Percentiles rank a stretch among this genome's conserved stretches.
phyloP scores from a whole-genome alignment of 2,113 vertebrate genomes.

The Zosterops borbonicus region DNA sequence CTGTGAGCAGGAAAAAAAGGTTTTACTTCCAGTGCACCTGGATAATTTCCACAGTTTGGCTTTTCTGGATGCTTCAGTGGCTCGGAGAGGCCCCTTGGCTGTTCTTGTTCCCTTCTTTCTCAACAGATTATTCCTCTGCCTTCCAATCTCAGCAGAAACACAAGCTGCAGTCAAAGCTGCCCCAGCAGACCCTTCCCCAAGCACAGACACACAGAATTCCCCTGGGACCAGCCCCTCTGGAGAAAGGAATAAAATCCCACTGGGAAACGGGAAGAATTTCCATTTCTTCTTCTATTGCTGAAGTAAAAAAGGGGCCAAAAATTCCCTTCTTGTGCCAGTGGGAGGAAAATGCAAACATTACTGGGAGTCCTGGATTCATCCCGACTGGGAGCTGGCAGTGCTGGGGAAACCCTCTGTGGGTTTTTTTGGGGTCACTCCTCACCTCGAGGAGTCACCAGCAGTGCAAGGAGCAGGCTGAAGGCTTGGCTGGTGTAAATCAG shows the following conservation, averaged over 20 bases:
- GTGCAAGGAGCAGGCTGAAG: not conserved
- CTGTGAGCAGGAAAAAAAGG: not conserved
- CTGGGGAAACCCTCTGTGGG: accelerated
- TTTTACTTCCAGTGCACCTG: not conserved
- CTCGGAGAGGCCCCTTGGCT: not conserved
- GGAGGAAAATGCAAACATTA: not conserved
- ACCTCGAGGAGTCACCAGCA: not conserved
- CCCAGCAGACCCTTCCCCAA: not conserved
- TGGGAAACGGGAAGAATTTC: not conserved
- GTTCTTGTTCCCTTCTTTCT: not conserved
- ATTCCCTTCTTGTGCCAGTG: accelerated
- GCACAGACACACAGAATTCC: not conserved
- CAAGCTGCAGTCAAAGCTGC: not conserved
- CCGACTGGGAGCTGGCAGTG: accelerated
- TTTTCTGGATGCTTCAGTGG: not conserved
- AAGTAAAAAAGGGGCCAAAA: not conserved
- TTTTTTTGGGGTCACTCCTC: not conserved
- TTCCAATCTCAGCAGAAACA: not conserved
- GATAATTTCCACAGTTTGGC: not conserved
- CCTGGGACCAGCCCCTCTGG: not conserved
- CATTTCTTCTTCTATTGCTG: not conserved
- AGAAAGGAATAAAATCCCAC: not conserved
- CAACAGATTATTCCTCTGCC: not conserved
- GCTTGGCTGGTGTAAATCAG: not conserved
- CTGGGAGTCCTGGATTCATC: not conserved